Base-by-base conservation (phyloP, 2,888 invertebrate genomes). In the Plutella xylostella region DNA sequence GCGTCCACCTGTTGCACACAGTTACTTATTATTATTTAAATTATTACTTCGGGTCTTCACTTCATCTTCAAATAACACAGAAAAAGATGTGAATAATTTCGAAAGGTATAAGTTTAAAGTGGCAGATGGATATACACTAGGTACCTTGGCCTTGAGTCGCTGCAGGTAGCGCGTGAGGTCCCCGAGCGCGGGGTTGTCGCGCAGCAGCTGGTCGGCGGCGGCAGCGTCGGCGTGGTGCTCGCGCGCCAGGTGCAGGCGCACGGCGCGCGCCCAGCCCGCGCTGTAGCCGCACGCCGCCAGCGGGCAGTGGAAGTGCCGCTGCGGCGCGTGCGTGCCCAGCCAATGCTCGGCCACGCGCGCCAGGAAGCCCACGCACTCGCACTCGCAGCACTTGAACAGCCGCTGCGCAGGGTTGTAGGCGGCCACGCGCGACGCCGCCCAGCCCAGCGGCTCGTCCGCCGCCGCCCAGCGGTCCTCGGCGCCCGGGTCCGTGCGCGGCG, bases 371-470 rank as follows among this genome's bases (percentile, higher is more conserved):
- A 90, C 90, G 72, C 90, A 90, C 65, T 91, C 90, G 73, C 92
- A 92, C 63, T 91, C 91, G 40, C 89, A 85, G 72, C 92, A 91
- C 61, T 90, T 87, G 76, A 91, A 91, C 44, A 91, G 82, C 48
- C 91, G 89, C 71, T 91, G 91, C 46, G 88, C 87, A 2, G 90
- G 89, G 76, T 91, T 92, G 76, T 92, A 93, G 55, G 91, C 89
- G 45, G 92, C 93, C 50, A 93, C 88, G 73, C 92, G 91, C 33
- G 92, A 92, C 61, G 90, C 89, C 49, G 91, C 91, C 90, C 91
- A 92, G 50, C 88, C 87, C 48, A 92, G 82, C 50, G 86, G 85
- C 64, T 91, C 90, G 55, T 91, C 90, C 55, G 89, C 90, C 42
- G 88, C 86, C 51, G 90, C 86, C 91, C 91, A 91, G 49, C 86